Base-by-base conservation (phyloP, 2,888 invertebrate species). In the Lucinisca nassula region DNA sequence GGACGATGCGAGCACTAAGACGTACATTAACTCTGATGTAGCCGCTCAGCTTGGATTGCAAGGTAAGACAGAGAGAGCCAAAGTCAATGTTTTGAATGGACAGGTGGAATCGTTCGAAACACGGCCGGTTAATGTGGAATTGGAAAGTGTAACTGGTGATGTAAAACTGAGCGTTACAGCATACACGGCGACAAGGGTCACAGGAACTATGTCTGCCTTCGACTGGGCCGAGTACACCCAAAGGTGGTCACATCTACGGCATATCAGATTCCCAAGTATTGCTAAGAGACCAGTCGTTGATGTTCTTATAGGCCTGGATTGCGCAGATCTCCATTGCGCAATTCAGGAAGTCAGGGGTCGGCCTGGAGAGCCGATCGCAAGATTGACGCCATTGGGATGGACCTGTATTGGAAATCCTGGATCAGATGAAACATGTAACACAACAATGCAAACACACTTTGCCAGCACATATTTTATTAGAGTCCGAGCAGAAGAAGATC, bases 321-420 rank as follows among this genome's bases (percentile, higher is more conserved):
- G 32, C 55, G 51, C 37, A 35, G 55, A 73, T 24, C 35, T 80
- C 17, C 74, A 80, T n/a, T 38, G 38, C 0, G 21, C 38, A 14
- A 12, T 80, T 0, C 38, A 51, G 10, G 80, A 80, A 73, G n/a
- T 73, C n/a, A n/a, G n/a, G n/a, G n/a, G n/a, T n/a, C 55, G 40
- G 58, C 30, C 30, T 17, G 74, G 58, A 0, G 14, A 21, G 35
- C 80, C 55, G 32, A 35, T 45, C 32, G 80, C 80, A 8, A 10
- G 73, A 24, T 27, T 80, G 4, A 80, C 73, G 6, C 80, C 80
- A 10, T 38, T 80, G 10, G 74, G 72, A 2, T 80, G 80, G 80
- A 80, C 80, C 0, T 80, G 80, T 74, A 72, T 80, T 8, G 80
- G 80, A 12, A 61, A 55, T n/a, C 32, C 70, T 3, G 24, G 51